Conservation (phyloP, 2,113 vertebrate species). For the Cinclus mexicanus region DNA sequence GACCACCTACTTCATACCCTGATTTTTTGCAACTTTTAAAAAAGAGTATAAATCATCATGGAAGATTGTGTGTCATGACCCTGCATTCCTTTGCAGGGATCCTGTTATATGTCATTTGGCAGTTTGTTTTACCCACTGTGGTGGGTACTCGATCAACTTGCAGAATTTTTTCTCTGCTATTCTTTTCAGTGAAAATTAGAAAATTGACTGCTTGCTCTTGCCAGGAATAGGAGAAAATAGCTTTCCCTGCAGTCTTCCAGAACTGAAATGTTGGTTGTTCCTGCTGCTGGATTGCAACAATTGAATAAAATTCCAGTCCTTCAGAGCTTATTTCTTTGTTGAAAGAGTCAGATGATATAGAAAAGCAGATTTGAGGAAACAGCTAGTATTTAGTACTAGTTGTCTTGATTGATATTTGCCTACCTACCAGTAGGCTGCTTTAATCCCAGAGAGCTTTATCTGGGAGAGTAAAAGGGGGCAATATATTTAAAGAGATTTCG, state of each 20-base stretch:
- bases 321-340: background rate
- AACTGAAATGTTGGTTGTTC: background rate
- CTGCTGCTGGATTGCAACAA: background rate
- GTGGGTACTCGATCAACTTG: slow-evolving; percentile 21
- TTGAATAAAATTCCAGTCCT: background rate
- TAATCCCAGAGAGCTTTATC: background rate
- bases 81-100: slow-evolving; percentile 43
- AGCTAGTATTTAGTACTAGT: background rate
- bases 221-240: background rate
- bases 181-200: background rate
- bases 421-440: background rate
- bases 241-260: background rate
- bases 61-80: slow-evolving; percentile 36
- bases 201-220: background rate
- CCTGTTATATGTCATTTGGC: slow-evolving; percentile 55
- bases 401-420: background rate
- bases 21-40: background rate
- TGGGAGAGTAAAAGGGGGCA: background rate
- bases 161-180: background rate
- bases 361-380: background rate
- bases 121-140: slow-evolving; percentile 53
- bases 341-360: background rate
- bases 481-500: background rate
- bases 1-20: slow-evolving; percentile 31
- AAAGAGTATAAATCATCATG: background rate